These are phyloP conservation scores for Campoletis raptor DNA, from an alignment of 2,888 invertebrate species.

Conservation along the genomic window DNA sequence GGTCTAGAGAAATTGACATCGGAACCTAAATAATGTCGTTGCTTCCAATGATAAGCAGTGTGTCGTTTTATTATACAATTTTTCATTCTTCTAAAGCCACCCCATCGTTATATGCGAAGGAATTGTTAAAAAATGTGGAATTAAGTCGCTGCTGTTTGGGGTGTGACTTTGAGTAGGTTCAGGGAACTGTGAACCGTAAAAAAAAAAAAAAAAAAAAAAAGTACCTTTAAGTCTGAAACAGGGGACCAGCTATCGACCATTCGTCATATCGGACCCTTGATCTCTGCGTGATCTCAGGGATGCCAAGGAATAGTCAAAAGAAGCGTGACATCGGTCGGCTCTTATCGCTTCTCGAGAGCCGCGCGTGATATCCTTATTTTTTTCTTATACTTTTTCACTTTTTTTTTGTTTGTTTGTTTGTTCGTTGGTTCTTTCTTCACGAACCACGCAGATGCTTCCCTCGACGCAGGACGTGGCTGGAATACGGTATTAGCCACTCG, in stretches of 20 bases:
- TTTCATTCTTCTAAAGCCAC: background rate
- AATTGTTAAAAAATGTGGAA: slow-evolving; percentile 8
- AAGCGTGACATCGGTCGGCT: slow-evolving; percentile 58
- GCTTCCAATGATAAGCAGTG: background rate
- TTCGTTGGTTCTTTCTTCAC: slow-evolving; percentile 65
- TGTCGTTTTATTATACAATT: background rate
- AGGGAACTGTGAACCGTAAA: background rate
- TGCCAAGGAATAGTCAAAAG: slow-evolving; percentile 31
- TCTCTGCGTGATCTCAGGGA: slow-evolving; percentile 48
- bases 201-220: slow-evolving; percentile 3
- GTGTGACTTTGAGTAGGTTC: background rate
- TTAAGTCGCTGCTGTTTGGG: background rate
- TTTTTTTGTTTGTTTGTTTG: slow-evolving; percentile 21
- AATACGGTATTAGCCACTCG: slow-evolving; percentile 60
- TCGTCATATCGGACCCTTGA: slow-evolving; percentile 60
- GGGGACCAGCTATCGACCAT: slow-evolving; percentile 58
- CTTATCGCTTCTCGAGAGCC: slow-evolving; percentile 61
- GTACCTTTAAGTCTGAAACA: slow-evolving; percentile 3
- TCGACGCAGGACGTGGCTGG: slow-evolving; percentile 65
- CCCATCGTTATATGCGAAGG: background rate
- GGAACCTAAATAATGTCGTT: background rate
- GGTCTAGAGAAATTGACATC: background rate
- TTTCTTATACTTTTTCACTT: slow-evolving; percentile 27
- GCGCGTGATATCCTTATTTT: slow-evolving; percentile 48
- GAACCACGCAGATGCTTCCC: slow-evolving; percentile 69